Conservation (phyloP, 1,140 invertebrate species). For the Pygmarrhopalites habei region DNA sequence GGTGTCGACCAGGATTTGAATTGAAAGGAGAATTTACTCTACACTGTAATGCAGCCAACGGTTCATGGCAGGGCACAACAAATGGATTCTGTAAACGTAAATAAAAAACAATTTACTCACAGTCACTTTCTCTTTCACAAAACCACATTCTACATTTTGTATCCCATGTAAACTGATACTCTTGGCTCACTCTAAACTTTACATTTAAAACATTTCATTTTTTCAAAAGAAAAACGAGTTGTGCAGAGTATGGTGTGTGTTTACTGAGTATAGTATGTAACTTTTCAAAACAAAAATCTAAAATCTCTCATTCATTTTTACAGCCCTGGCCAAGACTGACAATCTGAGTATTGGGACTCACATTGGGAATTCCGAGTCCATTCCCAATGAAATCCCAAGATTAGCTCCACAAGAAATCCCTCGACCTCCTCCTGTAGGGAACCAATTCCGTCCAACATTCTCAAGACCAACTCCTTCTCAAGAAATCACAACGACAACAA, state of each 20-base stretch:
- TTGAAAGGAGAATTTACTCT: slow-evolving; percentile 35
- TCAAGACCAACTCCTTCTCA: neutral
- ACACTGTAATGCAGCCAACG: slow-evolving; percentile 35
- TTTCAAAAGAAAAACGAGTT: no score
- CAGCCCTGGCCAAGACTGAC: slow-evolving; percentile 22
- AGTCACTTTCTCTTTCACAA: neutral
- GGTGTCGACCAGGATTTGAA: slow-evolving; percentile 33
- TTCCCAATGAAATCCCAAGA: slow-evolving; percentile 32
- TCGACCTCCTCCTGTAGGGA: neutral
- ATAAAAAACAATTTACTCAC: neutral
- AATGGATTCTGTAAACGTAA: slow-evolving; percentile 34
- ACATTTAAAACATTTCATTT: no score
- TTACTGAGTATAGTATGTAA: no score
- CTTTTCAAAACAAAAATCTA: no score
- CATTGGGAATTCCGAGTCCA: slow-evolving; percentile 18
- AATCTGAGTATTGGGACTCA: neutral
- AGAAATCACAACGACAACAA: slow-evolving; percentile 7
- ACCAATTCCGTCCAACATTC: slow-evolving; percentile 20
- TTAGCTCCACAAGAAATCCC: slow-evolving; percentile 25
- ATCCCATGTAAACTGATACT: no score
- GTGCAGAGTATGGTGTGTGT: no score
- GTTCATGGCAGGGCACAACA: slow-evolving; percentile 33
- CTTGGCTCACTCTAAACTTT: no score
- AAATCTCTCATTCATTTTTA: no score
- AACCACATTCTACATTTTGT: no score